These are phyloP conservation scores for Ataeniobius toweri DNA, from an alignment of 2,797 vertebrate genomes.

Conservation along the genomic window DNA sequence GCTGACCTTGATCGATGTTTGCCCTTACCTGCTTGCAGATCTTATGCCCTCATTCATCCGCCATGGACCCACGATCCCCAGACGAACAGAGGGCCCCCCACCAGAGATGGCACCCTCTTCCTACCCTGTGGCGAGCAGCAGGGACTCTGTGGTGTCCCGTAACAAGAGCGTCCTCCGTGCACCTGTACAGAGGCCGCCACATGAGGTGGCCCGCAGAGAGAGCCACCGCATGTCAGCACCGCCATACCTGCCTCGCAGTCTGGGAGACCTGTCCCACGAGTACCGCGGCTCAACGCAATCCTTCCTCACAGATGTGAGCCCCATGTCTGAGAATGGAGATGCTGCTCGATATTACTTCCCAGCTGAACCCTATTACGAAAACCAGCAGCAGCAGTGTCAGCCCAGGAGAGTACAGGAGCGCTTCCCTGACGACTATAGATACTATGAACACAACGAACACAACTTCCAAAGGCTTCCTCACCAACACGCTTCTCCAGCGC, in stretches of 20 bases:
- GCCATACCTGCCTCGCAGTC: slow-evolving; percentile 87
- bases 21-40: slow-evolving; percentile 75
- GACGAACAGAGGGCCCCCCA: slow-evolving; percentile 89
- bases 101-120: slow-evolving; percentile 80
- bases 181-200: slow-evolving; percentile 85
- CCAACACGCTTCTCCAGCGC: slow-evolving; percentile 84
- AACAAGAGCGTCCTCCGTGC: slow-evolving; percentile 91
- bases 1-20: background rate
- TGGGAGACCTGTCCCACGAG: slow-evolving; percentile 89
- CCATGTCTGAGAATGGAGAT: slow-evolving; percentile 90
- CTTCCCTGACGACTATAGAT: slow-evolving; percentile 91
- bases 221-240: slow-evolving; percentile 94
- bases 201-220: slow-evolving; percentile 91
- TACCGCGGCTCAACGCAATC: slow-evolving; percentile 90
- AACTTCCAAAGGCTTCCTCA: slow-evolving; percentile 86
- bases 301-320: slow-evolving; percentile 85
- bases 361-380: slow-evolving; percentile 88
- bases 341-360: slow-evolving; percentile 85
- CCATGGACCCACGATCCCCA: slow-evolving; percentile 94
- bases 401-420: slow-evolving; percentile 83
- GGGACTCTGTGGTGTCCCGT: slow-evolving; percentile 83
- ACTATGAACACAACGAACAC: slow-evolving; percentile 89
- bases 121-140: slow-evolving; percentile 68
- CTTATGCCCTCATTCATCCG: slow-evolving; percentile 99
- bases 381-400: slow-evolving; percentile 55